Base-by-base conservation (phyloP, 2,797 vertebrate genomes). In the Lepidocolaptes lacrymiger region DNA sequence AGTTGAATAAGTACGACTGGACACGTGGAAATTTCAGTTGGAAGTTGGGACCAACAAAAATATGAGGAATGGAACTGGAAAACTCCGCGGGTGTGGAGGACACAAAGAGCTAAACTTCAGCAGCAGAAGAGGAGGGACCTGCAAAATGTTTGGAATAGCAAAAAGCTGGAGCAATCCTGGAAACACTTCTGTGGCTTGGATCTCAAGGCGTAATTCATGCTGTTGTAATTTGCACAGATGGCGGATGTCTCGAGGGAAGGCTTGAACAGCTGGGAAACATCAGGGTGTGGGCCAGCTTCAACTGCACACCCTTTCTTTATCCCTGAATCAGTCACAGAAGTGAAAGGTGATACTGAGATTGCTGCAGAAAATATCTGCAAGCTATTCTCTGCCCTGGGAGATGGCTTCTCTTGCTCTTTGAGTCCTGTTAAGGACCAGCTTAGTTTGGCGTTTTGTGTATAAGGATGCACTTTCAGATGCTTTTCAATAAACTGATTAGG, bases 191-290 rank as follows among this genome's bases (percentile, higher is more conserved):
- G 89, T 66, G 93, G 91, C 85, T 92, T 68, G 85, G 82, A 78
- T 92, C 89, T 87, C 4, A 39, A 59, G 91, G 92, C 36, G 1
- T 88, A 94, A 94, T 89, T 91, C 87, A 63, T 78, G 82, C 91
- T 89, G 87, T 89, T 91, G 92, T 92, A 94, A 96, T 88, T 78
- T 5, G 80, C 44, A 37, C 91, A 92, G 93, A 95, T 78, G 90
- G 92, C 14, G 22, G 89, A 78, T 1, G 10, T 94, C 95, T 79
- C 93, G 7, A 41, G 93, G 91, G 93, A 90, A 72, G 80, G 77
- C 73, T 90, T 4, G 17, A 88, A 83, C 96, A 96, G 95, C 95
- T 96, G 94, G 93, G 92, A 96, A 93, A 92, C 92, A 96, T 97
- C 93, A 95, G 96, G 93, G 91, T 81, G 87, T 87, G 55, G 89